Evolutionary conservation across 2,113 vertebrate genomes (phyloP).

Genomic region (Oryzias melastigma): DNA sequence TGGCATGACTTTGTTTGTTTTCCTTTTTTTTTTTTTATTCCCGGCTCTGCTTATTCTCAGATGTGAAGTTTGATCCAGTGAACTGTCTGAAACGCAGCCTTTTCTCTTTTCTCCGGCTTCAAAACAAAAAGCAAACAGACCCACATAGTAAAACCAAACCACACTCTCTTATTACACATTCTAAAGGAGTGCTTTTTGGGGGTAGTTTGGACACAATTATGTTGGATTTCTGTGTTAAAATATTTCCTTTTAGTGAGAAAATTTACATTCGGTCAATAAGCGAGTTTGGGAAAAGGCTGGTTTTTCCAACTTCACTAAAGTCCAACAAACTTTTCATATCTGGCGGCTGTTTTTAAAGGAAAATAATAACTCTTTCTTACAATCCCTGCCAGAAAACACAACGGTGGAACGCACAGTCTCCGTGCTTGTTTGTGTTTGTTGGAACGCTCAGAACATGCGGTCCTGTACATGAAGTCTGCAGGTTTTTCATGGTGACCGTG

Average conservation of each 20-base stretch:
- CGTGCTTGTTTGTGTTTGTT: conserved; percentile 28
- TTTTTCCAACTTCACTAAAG: conserved; percentile 14
- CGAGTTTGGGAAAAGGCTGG: conserved; percentile 5
- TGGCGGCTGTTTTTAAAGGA: conserved; percentile 9
- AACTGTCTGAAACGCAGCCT: conserved; percentile 26
- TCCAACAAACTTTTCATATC: conserved; percentile 27
- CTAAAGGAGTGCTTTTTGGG: conserved; percentile 20
- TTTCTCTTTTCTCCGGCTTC: conserved; percentile 41
- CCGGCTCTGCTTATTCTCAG: conserved; percentile 33
- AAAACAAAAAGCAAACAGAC: conserved; percentile 52
- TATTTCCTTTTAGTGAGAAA: conserved; percentile 25
- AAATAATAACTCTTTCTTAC: conserved; percentile 7
- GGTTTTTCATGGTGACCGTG: conserved; percentile 1
- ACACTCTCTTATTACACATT: conserved; percentile 33
- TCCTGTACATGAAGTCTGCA: neutral
- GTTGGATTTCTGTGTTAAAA: conserved; percentile 9
- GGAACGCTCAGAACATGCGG: conserved; percentile 9
- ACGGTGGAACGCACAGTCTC: conserved; percentile 17
- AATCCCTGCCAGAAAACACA: conserved; percentile 39
- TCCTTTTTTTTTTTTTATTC: conserved; percentile 1
- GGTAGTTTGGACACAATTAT: conserved; percentile 8
- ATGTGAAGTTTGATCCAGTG: conserved; percentile 32
- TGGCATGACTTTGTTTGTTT: conserved; percentile 34
- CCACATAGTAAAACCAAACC: conserved; percentile 49
- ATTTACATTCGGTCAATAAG: conserved; percentile 3